Conservation (phyloP, 2,888 invertebrate species). For the Sminthurinus aureus region DNA sequence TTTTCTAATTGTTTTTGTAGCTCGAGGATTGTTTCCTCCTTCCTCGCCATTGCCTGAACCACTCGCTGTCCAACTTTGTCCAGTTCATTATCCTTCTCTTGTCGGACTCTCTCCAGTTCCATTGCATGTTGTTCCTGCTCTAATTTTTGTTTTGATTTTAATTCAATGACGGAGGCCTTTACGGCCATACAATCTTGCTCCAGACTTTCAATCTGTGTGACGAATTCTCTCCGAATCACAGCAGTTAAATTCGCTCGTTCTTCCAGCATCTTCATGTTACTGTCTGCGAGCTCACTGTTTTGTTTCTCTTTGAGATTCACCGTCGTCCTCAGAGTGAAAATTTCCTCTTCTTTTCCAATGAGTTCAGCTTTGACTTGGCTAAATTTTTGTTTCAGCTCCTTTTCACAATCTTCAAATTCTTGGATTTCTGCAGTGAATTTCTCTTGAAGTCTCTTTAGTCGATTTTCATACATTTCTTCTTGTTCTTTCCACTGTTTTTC, state of each 20-base stretch:
- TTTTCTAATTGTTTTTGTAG: conserved; percentile 75
- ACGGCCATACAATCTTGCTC: conserved; percentile 58
- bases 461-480: conserved; percentile 70
- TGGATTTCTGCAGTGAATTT: conserved; percentile 77
- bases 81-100: conserved; percentile 65
- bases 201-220: conserved; percentile 70
- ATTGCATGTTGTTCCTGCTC: conserved; percentile 53
- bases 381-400: conserved; percentile 72
- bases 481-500: conserved; percentile 65
- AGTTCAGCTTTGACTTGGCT: conserved; percentile 73
- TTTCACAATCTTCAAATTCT: conserved; percentile 73
- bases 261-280: conserved; percentile 69
- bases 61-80: conserved; percentile 69
- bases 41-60: conserved; percentile 80
- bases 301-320: conserved; percentile 71
- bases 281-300: conserved; percentile 68
- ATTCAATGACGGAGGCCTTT: conserved; percentile 51
- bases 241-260: conserved; percentile 70
- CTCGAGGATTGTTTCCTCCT: conserved; percentile 78
- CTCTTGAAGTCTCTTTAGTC: conserved; percentile 72
- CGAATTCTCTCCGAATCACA: conserved; percentile 71
- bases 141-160: conserved; percentile 57
- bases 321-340: conserved; percentile 69
- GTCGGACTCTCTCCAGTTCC: conserved; percentile 59
- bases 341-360: conserved; percentile 71